These are phyloP conservation scores for Miniopterus natalensis DNA, from an alignment of 2,113 vertebrate genomes.

Conservation along the genomic window DNA sequence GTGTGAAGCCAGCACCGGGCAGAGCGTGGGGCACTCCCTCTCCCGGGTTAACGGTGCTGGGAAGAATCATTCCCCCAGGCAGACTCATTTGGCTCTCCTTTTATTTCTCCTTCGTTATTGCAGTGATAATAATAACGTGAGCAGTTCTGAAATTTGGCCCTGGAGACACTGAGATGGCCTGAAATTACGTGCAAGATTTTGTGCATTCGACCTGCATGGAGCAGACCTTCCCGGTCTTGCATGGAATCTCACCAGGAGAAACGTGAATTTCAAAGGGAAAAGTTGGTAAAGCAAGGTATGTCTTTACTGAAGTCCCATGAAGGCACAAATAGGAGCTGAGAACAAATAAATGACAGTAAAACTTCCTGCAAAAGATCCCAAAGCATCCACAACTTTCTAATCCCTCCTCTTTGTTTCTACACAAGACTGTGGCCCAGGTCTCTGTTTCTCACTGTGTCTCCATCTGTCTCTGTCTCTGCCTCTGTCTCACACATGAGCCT, in stretches of 20 bases:
- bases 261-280: not conserved
- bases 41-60: not conserved
- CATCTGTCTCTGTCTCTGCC: not conserved
- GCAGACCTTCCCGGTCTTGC: not conserved
- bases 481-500: not conserved
- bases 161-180: not conserved
- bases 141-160: not conserved
- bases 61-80: not conserved
- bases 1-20: constrained; percentile 63
- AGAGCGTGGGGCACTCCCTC: constrained; percentile 43
- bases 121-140: not conserved
- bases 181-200: not conserved
- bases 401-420: not conserved
- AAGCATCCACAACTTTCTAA: not conserved
- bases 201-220: not conserved
- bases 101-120: constrained; percentile 72
- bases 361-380: not conserved
- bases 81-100: constrained; percentile 49
- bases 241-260: not conserved
- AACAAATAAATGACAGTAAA: not conserved
- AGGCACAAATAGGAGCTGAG: not conserved
- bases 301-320: not conserved
- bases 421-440: not conserved
- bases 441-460: not conserved
- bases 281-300: not conserved